Evolutionary conservation across 2,797 vertebrate genomes (phyloP).

Genomic region (Cryptoprocta ferox): DNA sequence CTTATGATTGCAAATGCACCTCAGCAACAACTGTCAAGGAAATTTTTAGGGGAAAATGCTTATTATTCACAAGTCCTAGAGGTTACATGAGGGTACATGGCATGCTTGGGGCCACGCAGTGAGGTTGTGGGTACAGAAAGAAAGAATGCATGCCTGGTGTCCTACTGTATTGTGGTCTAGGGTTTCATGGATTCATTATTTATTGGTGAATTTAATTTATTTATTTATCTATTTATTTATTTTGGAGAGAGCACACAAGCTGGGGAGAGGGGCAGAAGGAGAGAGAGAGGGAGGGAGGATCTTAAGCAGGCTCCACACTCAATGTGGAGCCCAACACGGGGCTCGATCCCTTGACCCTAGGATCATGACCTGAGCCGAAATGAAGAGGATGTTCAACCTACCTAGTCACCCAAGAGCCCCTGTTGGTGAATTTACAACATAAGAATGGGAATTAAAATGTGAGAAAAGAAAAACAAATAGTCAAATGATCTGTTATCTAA

Average conservation of each 20-base stretch:
- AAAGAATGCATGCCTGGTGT: not conserved
- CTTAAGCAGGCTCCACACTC: too few species aligned
- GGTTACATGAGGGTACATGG: not conserved
- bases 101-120: not conserved
- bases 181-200: not conserved
- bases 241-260: too few species aligned
- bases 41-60: not conserved
- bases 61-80: not conserved
- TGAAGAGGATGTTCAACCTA: too few species aligned
- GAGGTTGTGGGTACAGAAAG: not conserved
- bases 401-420: too few species aligned
- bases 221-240: too few species aligned
- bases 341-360: too few species aligned
- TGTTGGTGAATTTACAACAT: not conserved
- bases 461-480: not conserved
- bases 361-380: too few species aligned
- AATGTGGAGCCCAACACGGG: too few species aligned
- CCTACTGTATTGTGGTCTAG: not conserved
- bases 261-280: too few species aligned
- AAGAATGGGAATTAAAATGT: not conserved
- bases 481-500: not conserved
- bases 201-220: not conserved
- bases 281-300: too few species aligned
- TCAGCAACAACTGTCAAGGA: not conserved
- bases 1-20: not conserved